Base-by-base conservation (phyloP, 2,888 invertebrate genomes). In the Dynastes tityus region DNA sequence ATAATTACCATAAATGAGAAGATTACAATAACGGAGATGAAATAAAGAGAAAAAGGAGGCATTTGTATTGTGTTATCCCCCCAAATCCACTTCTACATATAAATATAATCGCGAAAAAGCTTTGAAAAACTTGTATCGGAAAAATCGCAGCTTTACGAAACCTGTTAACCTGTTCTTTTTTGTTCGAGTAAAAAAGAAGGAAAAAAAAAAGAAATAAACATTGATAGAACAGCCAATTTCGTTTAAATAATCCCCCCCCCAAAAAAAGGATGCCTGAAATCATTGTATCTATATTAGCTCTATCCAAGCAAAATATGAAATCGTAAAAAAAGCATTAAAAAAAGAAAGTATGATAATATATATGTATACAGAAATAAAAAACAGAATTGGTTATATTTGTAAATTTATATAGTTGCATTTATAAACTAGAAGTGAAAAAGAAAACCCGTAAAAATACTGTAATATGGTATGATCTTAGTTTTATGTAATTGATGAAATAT, bases 391-490 rank as follows among this genome's bases (percentile, higher is more conserved):
- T 71, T 77, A 71, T 77, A 77, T 77, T 77, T 77, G 77, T 77
- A 77, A 77, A 77, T 77, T 77, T 77, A 77, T 73, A 73, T 77
- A 77, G 77, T 71, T 77, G 77, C 77, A 77, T 77, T 77, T 77
- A 77, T 77, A 77, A 71, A 77, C 45, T 45, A 76, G 49, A 51
- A 76, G 22, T 22, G 2, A 27, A 53, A 51, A 5, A 75, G 40
- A 64, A 63, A 61, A 11, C 11, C 45, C 2, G 11, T 49, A 22
- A 22, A 8, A 58, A 75, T 75, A 75, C 29, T 58, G 27, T 75
- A 75, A 51, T 27, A 67, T 67, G 49, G 45, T 67, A 68, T 68
- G 68, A 51, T 53, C 49, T 51, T 68, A 68, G 68, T 53, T 68
- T 68, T 68, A 55, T 49, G 58, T 77, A 77, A 65, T 40, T 51